Percentiles rank a stretch among this genome's conserved stretches.
Evolutionary conservation across 2,113 vertebrate species (phyloP).

Genomic region (Rana temporaria): DNA sequence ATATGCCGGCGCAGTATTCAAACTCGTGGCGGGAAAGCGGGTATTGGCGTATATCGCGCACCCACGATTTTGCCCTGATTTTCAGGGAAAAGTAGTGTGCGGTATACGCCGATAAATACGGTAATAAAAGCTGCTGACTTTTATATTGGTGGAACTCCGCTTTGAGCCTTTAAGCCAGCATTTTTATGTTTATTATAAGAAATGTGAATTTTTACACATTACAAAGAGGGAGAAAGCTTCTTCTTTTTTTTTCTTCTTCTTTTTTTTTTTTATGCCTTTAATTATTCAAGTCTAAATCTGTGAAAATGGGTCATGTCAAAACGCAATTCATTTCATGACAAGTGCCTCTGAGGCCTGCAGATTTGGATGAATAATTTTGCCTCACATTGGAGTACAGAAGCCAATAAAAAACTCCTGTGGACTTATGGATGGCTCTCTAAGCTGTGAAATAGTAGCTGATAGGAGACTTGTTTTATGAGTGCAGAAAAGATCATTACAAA

Average conservation of each 20-base stretch:
- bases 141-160: too few species aligned
- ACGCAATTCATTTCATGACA: neutral
- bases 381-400: neutral
- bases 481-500: neutral
- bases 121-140: too few species aligned
- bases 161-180: too few species aligned
- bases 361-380: slow-evolving; percentile 35
- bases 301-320: slow-evolving; percentile 46
- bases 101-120: too few species aligned
- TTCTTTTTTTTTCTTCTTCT: slow-evolving; percentile 6
- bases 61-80: too few species aligned
- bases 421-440: slow-evolving; percentile 1
- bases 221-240: too few species aligned
- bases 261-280: slow-evolving; percentile 4
- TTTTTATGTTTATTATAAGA: too few species aligned
- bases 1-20: too few species aligned
- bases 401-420: slow-evolving; percentile 31
- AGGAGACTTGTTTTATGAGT: slow-evolving; percentile 29
- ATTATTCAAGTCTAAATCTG: slow-evolving; percentile 50
- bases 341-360: slow-evolving; percentile 20
- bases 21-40: too few species aligned
- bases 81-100: too few species aligned
- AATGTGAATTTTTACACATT: too few species aligned
- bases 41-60: too few species aligned
- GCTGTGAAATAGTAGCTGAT: slow-evolving; percentile 7